Percentiles rank a stretch among this genome's conserved stretches.
These are phyloP conservation scores for Geotrypetes seraphini DNA, from an alignment of 2,797 vertebrate genomes.

Conservation along the genomic window DNA sequence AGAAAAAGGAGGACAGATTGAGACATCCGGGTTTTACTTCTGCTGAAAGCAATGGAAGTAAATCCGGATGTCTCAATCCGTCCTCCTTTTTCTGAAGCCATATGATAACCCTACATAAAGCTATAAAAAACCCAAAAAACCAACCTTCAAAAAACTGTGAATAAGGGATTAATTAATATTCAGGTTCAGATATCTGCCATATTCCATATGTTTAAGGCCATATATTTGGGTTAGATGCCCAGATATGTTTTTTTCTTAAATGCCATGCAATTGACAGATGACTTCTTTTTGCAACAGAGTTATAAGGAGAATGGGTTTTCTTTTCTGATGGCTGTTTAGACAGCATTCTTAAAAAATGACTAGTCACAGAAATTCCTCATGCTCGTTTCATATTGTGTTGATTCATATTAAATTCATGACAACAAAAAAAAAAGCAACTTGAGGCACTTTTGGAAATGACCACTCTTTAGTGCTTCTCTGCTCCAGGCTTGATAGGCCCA, in stretches of 20 bases:
- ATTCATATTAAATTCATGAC: constrained; percentile 68
- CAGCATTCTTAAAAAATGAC: constrained; percentile 60
- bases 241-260: constrained; percentile 50
- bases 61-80: no score
- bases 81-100: no score
- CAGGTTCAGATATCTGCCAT: constrained; percentile 21
- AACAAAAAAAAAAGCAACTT: constrained; percentile 62
- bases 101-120: no score
- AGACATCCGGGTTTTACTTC: no score
- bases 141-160: constrained; percentile 17
- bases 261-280: constrained; percentile 61
- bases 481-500: constrained; percentile 59
- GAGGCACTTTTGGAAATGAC: constrained; percentile 67
- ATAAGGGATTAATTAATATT: constrained; percentile 25
- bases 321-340: constrained; percentile 51
- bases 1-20: no score
- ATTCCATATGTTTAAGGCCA: constrained; percentile 48
- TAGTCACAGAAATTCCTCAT: constrained; percentile 58
- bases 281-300: constrained; percentile 61
- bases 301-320: constrained; percentile 36
- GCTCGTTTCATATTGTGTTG: constrained; percentile 63
- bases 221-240: constrained; percentile 46
- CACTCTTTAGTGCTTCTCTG: constrained; percentile 51
- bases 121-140: no score
- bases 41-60: no score